A percentile compares a stretch with the other conserved stretches of the same genome.
Evolutionary conservation across 2,113 vertebrate species (phyloP).

Genomic region (Onychostoma macrolepis): DNA sequence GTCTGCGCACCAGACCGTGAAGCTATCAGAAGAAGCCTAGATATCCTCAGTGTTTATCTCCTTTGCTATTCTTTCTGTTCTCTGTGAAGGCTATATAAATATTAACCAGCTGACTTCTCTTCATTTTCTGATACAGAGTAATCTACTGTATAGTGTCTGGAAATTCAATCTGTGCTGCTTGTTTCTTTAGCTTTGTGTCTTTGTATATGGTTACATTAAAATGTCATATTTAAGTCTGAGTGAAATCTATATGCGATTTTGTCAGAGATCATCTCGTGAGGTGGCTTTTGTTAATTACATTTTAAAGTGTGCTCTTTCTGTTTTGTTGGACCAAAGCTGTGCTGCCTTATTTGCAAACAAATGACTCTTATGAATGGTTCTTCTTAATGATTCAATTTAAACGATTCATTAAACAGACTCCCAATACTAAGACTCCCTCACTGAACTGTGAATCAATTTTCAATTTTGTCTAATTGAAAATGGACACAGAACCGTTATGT

Average conservation of each 20-base stretch:
- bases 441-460: neutral
- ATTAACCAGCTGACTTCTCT: constrained; percentile 63
- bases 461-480: neutral
- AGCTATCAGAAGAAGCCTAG: constrained; percentile 77
- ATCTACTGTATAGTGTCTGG: constrained; percentile 61
- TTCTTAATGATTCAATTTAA: constrained; percentile 19
- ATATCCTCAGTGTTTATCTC: constrained; percentile 72
- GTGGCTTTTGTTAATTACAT: neutral
- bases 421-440: neutral
- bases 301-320: neutral
- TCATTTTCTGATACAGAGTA: constrained; percentile 62
- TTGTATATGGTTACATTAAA: neutral
- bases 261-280: neutral
- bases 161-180: constrained; percentile 9
- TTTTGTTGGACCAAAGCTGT: neutral
- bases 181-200: neutral
- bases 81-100: constrained; percentile 71
- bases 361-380: constrained; percentile 1
- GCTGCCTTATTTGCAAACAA: neutral
- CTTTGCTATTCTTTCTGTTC: constrained; percentile 64
- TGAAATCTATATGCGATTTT: neutral
- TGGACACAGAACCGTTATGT: neutral
- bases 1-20: constrained; percentile 74
- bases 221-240: neutral
- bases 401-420: constrained; percentile 11